Percentiles rank a stretch among this genome's conserved stretches.
Conservation (phyloP, 2,797 vertebrate species). For the Esox lucius region DNA sequence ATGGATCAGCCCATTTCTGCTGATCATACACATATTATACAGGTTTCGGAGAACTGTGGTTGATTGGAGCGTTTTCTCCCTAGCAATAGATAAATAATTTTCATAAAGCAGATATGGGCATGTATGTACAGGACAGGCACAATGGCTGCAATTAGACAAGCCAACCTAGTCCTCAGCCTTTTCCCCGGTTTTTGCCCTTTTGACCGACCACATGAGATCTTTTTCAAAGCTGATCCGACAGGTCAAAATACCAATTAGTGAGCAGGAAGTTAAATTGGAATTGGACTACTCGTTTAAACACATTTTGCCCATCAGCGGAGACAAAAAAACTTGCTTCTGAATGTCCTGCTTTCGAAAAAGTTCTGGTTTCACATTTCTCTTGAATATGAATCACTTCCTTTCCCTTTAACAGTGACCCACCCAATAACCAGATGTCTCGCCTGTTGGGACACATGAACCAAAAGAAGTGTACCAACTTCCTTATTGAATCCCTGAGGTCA, state of each 20-base stretch:
- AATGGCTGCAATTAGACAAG: not conserved
- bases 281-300: no score
- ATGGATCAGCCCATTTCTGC: not conserved
- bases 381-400: constrained; percentile 38
- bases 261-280: no score
- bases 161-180: no score
- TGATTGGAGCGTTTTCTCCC: not conserved
- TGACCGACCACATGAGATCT: no score
- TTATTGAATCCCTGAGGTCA: not conserved
- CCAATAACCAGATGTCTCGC: not conserved
- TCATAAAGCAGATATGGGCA: not conserved
- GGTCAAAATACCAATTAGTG: no score
- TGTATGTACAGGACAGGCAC: not conserved
- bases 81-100: not conserved
- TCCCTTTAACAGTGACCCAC: constrained; percentile 1
- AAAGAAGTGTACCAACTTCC: not conserved
- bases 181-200: no score
- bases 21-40: not conserved
- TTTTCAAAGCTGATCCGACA: no score
- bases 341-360: not conserved
- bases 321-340: not conserved
- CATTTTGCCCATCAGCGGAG: not conserved
- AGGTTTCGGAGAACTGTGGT: not conserved
- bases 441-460: constrained; percentile 6
- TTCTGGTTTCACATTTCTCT: constrained; percentile 28